Evolutionary conservation across 2,888 invertebrate species (phyloP).

Genomic region (Balanococcus diminutus): DNA sequence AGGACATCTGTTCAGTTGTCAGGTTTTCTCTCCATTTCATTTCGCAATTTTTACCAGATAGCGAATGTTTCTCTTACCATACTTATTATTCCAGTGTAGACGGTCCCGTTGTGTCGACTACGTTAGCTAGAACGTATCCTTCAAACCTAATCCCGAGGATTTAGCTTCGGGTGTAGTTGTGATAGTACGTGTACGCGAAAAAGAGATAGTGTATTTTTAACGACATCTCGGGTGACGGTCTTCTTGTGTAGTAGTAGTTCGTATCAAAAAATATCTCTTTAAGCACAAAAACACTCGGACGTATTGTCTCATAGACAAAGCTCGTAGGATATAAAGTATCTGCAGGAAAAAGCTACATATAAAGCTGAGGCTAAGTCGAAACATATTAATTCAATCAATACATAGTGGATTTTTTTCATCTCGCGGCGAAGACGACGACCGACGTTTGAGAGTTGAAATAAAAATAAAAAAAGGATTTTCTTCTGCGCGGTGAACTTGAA

Average conservation of each 20-base stretch:
- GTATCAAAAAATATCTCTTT: too few relatives aligned
- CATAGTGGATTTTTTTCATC: neutral
- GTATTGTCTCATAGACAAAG: neutral
- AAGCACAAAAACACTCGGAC: neutral
- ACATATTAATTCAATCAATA: constrained; percentile 11
- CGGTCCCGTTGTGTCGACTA: too few relatives aligned
- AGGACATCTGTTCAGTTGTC: too few relatives aligned
- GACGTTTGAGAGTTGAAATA: too few relatives aligned
- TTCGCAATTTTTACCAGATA: too few relatives aligned
- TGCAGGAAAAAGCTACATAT: neutral
- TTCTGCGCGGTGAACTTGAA: neutral
- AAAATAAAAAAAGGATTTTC: neutral
- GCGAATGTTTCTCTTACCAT: too few relatives aligned
- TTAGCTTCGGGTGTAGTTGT: neutral
- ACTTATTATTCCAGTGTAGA: too few relatives aligned
- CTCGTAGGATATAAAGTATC: neutral
- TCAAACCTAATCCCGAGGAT: neutral
- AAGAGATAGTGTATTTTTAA: neutral
- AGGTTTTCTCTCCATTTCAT: too few relatives aligned
- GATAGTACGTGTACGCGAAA: neutral
- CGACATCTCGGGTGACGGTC: neutral
- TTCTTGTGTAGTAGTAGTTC: too few relatives aligned
- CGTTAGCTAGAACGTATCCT: neutral
- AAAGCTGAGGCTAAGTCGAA: neutral
- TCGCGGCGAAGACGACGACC: neutral